A percentile compares a stretch with the other conserved stretches of the same genome.
Conservation (phyloP, 1,140 invertebrate species). For the Reticulitermes speratus region DNA sequence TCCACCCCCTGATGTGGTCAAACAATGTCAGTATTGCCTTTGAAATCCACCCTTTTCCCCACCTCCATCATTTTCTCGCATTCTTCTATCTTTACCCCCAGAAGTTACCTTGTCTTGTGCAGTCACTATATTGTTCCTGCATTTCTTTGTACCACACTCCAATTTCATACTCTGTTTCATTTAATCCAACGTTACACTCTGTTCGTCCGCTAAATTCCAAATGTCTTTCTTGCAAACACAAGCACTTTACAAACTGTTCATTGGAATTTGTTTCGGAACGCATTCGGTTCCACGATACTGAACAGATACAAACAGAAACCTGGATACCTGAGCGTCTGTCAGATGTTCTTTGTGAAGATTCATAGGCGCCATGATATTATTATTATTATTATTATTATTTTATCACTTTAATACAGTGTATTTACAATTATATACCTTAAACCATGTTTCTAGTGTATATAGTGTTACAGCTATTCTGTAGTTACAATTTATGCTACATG, state of each 20-base stretch:
- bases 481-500: no score
- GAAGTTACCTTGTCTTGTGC: slow-evolving; percentile 1
- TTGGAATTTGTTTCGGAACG: no score
- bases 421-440: no score
- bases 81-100: slow-evolving; percentile 7
- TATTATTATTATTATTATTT: no score
- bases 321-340: no score
- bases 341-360: no score
- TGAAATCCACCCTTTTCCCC: neutral
- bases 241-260: neutral
- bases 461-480: no score
- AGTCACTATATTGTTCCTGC: neutral
- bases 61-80: neutral
- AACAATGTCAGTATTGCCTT: slow-evolving; percentile 22
- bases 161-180: slow-evolving; percentile 21
- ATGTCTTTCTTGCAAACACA: neutral
- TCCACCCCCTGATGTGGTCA: slow-evolving; percentile 23
- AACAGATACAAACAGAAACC: no score
- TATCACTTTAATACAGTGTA: no score
- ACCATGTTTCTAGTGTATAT: no score
- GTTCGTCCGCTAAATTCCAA: neutral
- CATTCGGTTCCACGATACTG: no score
- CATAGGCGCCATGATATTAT: no score
- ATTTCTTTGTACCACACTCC: slow-evolving; percentile 4
- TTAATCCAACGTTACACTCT: neutral